Base-by-base conservation (phyloP, 2,113 vertebrate species). In the pig (Sus scrofa) region DNA sequence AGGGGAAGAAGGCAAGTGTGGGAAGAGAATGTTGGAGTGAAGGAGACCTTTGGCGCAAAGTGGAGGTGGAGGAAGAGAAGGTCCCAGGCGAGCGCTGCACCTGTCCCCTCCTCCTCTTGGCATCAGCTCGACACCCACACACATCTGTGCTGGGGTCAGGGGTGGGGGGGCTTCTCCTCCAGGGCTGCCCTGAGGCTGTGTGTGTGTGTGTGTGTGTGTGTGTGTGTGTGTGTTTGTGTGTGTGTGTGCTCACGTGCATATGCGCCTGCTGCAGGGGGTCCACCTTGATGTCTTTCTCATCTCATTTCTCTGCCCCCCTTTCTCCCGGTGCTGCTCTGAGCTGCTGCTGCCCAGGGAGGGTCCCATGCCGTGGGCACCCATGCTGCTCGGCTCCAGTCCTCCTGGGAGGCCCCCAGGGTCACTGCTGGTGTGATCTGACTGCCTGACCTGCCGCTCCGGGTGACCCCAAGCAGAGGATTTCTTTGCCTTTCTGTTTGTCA, bases 71-170 rank as follows among this genome's bases (percentile, higher is more conserved):
- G 67, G 79, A 62, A 54, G 34, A 67, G 18, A 15, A 0, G 26
- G 27, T 44, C 32, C 13, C 3, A 32, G 44, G 62, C 8, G 39
- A 19, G 7, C 26, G 1, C 0, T 4, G n/a, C 8, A 3, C n/a
- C 50, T 39, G 7, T 9, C 26, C 10, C 24, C 22, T 70, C 27
- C 44, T 19, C 22, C 0, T 0, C 1, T 8, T 13, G 32, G 67
- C 58, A 9, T 81, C 63, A 20, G 50, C 34, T 30, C 6, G 68
- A 54, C 1, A 4, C 34, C 62, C 13, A 1, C 2, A 14, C 16
- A n/a, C 26, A 44, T 73, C 24, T 37, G 88, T 63, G 52, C 37
- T 34, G 27, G 2, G 8, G 63, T n/a, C n/a, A n/a, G n/a, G n/a
- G n/a, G n/a, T n/a, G 37, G 24, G 7, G 6, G 0, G 2, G 20